Conservation (phyloP, 1,140 invertebrate genomes). For the Drosophila equinoxialis region DNA sequence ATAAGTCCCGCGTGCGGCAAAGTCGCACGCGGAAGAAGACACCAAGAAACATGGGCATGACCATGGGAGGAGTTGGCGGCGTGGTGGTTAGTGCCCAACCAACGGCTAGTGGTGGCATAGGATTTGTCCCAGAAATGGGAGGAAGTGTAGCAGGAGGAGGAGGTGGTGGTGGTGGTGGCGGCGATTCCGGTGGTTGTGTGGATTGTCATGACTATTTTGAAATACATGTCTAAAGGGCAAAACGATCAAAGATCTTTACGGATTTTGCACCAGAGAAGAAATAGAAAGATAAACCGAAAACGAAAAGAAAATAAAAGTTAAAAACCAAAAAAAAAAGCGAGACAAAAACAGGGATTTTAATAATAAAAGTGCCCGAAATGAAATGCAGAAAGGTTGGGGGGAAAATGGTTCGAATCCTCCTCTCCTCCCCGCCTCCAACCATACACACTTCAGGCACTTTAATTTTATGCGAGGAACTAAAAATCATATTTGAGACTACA, state of each 20-base stretch:
- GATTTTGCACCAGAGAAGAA: not conserved
- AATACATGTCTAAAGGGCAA: constrained; percentile 73
- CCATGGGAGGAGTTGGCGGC: constrained; percentile 37
- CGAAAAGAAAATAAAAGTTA: not conserved
- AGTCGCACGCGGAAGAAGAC: constrained; percentile 83
- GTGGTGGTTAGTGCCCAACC: constrained; percentile 66
- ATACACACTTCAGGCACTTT: not conserved
- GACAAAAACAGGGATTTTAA: constrained; percentile 54
- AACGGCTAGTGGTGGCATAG: constrained; percentile 62
- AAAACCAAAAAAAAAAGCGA: constrained; percentile 18
- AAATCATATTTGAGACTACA: constrained; percentile 42
- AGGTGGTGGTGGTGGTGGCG: constrained; percentile 6
- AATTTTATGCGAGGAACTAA: constrained; percentile 2
- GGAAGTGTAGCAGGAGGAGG: constrained; percentile 15
- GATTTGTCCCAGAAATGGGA: constrained; percentile 64
- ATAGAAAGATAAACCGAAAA: not conserved
- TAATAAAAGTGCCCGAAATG: constrained; percentile 30
- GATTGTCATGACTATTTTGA: constrained; percentile 82
- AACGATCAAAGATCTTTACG: not conserved
- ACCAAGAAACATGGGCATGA: constrained; percentile 56
- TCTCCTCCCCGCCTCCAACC: not conserved
- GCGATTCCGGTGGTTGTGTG: constrained; percentile 69
- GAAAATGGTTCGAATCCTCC: no score
- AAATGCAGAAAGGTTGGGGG: not conserved
- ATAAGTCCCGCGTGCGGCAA: constrained; percentile 84